Conservation (phyloP, 2,113 vertebrate species). For the Lepisosteus oculatus region DNA sequence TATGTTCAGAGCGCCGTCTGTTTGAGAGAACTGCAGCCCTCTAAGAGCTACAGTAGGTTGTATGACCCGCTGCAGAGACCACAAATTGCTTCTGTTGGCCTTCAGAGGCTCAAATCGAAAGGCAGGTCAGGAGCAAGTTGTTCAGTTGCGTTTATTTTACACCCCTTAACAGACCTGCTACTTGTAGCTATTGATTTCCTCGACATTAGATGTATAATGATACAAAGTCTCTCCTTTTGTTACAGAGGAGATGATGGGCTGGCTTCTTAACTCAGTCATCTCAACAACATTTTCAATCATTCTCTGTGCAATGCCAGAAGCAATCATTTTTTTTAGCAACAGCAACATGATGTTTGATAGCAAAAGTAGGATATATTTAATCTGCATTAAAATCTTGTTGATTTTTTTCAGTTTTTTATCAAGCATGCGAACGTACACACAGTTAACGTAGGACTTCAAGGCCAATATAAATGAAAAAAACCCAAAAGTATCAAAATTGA, state of each 20-base stretch:
- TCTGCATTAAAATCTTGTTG: not conserved
- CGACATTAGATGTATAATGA: conserved; percentile 5
- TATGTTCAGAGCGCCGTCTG: not conserved
- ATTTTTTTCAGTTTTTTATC: not conserved
- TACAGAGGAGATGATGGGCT: no score
- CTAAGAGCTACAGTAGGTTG: not conserved
- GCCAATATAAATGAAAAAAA: no score
- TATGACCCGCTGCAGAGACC: not conserved
- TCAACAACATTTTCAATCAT: not conserved
- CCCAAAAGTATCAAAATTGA: no score
- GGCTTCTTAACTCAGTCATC: not conserved
- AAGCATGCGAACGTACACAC: no score
- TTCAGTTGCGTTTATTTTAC: conserved; percentile 33
- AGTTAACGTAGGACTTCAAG: no score
- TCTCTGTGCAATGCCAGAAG: no score
- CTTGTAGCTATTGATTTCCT: conserved; percentile 13
- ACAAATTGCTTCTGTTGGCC: conserved; percentile 9
- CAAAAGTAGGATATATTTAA: conserved; percentile 5
- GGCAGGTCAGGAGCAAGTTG: conserved; percentile 23
- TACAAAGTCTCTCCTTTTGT: not conserved
- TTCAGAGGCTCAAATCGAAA: conserved; percentile 24
- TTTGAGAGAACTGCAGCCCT: not conserved
- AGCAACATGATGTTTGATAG: no score
- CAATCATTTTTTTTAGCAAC: no score
- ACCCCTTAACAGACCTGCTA: conserved; percentile 21